Conservation (phyloP, 2,888 invertebrate species). For the Phrixothrix hirtus region DNA sequence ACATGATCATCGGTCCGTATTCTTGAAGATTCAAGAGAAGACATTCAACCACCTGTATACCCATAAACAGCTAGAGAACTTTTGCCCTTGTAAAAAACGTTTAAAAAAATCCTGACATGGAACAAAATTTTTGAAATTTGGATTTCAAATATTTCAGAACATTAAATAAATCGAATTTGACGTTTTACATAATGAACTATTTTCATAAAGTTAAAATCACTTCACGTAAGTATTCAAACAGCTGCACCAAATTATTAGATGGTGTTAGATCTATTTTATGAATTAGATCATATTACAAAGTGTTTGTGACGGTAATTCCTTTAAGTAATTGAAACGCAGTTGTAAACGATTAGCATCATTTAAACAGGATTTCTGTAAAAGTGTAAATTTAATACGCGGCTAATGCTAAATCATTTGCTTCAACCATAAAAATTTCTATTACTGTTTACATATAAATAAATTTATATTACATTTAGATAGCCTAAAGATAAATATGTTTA, state of each 20-base stretch:
- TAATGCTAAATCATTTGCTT: too few species aligned
- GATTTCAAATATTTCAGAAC: too few species aligned
- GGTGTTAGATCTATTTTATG: slow-evolving; percentile 1
- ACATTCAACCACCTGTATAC: slow-evolving; percentile 3
- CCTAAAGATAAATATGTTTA: too few species aligned
- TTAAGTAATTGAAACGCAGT: not conserved
- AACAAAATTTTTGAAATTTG: too few species aligned
- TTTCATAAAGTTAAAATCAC: too few species aligned
- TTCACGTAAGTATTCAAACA: too few species aligned
- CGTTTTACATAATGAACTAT: too few species aligned
- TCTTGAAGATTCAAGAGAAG: slow-evolving; percentile 7
- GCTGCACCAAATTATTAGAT: slow-evolving; percentile 1
- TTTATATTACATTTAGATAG: too few species aligned
- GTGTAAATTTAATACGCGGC: too few species aligned
- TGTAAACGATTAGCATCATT: not conserved
- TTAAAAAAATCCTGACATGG: not conserved
- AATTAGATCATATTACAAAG: slow-evolving; percentile 8
- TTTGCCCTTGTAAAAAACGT: not conserved
- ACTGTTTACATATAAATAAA: too few species aligned
- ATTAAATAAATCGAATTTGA: slow-evolving; percentile 3
- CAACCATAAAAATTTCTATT: too few species aligned
- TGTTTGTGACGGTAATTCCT: not conserved
- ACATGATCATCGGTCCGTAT: slow-evolving; percentile 22
- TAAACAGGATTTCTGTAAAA: not conserved
- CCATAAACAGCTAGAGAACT: too few species aligned